Evolutionary conservation across 2,888 invertebrate genomes (phyloP).

Genomic region (Hyles lineata): DNA sequence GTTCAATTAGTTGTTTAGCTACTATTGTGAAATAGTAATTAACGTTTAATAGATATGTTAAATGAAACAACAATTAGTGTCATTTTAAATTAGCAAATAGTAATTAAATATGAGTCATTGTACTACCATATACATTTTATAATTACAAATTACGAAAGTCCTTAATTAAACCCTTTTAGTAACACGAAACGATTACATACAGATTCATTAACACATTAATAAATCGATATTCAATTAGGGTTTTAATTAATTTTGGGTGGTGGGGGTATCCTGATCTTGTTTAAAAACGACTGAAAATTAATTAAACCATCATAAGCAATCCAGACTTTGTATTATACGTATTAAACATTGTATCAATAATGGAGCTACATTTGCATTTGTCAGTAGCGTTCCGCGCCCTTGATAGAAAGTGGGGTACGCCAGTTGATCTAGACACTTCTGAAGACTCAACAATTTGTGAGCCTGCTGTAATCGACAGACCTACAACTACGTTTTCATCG

Average conservation of each 20-base stretch:
- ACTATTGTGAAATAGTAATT: background rate
- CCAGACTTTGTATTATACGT: background rate
- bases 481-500: slow-evolving; percentile 62
- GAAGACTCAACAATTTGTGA: slow-evolving; percentile 47
- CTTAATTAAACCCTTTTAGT: slow-evolving; percentile 12
- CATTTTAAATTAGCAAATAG: background rate
- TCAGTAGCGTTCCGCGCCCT: slow-evolving; percentile 61
- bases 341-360: slow-evolving; percentile 36
- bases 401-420: slow-evolving; percentile 65
- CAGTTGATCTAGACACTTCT: slow-evolving; percentile 59
- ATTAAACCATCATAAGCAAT: background rate
- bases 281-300: background rate
- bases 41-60: background rate
- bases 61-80: background rate
- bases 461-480: slow-evolving; percentile 55
- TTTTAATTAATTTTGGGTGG: background rate
- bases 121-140: background rate
- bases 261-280: background rate
- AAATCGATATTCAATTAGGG: slow-evolving; percentile 3
- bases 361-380: slow-evolving; percentile 68
- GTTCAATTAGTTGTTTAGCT: too few species aligned
- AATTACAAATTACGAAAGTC: background rate
- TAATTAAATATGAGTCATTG: background rate
- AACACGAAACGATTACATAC: background rate
- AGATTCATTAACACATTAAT: background rate